These are phyloP conservation scores for Synanthedon formicaeformis DNA, from an alignment of 2,888 invertebrate genomes.

Conservation along the genomic window DNA sequence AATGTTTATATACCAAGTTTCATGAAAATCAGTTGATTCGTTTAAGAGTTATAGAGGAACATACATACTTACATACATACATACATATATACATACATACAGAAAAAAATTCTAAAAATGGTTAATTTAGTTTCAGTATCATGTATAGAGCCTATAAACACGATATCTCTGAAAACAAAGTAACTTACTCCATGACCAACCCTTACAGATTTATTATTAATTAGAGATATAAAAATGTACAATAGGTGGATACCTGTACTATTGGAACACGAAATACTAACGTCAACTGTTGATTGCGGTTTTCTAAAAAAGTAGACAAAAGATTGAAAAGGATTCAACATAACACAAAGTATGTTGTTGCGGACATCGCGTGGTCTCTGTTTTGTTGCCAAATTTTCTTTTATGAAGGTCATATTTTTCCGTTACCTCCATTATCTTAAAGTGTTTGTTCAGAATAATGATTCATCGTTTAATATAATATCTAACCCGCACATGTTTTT, in stretches of 20 bases:
- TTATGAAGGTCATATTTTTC: not conserved
- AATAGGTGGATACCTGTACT: not conserved
- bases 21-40: too few species aligned
- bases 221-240: too few species aligned
- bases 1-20: too few species aligned
- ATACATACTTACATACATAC: too few species aligned
- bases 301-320: not conserved
- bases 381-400: not conserved
- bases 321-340: not conserved
- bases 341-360: not conserved
- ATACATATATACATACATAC: too few species aligned
- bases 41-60: too few species aligned
- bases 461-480: not conserved
- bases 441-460: not conserved
- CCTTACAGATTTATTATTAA: too few species aligned
- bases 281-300: not conserved
- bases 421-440: not conserved
- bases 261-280: not conserved
- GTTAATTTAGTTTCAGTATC: too few species aligned
- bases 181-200: too few species aligned
- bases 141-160: too few species aligned
- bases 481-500: not conserved
- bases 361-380: not conserved
- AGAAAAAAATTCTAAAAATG: too few species aligned
- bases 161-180: too few species aligned